These are phyloP conservation scores for Andrena minutula DNA, from an alignment of 2,888 invertebrate genomes.

Conservation along the genomic window DNA sequence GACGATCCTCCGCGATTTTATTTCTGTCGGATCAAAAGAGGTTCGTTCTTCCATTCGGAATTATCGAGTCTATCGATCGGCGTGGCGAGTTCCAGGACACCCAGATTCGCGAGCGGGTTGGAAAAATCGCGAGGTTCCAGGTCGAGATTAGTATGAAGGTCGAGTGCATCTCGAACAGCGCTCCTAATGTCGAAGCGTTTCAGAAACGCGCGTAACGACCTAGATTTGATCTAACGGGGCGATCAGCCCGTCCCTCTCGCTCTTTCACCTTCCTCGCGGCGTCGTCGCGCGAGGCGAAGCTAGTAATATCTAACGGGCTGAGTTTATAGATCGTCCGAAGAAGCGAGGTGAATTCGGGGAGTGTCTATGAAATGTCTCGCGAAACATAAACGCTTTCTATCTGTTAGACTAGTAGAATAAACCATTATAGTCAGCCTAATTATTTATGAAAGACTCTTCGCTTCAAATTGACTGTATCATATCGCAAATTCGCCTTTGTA, in stretches of 20 bases:
- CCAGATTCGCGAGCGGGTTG: background rate
- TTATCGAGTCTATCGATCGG: background rate
- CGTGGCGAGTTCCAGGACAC: constrained; percentile 4
- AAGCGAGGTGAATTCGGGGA: too few species aligned
- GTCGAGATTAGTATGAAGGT: constrained; percentile 62
- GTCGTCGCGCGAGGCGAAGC: constrained; percentile 36
- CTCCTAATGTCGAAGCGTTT: constrained; percentile 59
- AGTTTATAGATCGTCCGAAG: constrained; percentile 38
- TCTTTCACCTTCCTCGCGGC: constrained; percentile 26
- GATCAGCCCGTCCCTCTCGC: constrained; percentile 57
- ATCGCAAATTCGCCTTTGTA: too few species aligned
- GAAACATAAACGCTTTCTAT: too few species aligned
- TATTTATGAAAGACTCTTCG: background rate
- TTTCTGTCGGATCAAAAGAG: too few species aligned
- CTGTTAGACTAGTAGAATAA: background rate
- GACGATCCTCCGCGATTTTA: background rate
- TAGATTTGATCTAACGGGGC: constrained; percentile 76
- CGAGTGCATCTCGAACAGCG: constrained; percentile 56
- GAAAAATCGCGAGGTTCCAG: constrained; percentile 39
- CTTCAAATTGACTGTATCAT: too few species aligned
- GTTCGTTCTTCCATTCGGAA: too few species aligned
- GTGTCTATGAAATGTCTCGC: background rate
- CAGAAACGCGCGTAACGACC: constrained; percentile 70
- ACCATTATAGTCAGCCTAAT: background rate
- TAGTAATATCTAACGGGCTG: constrained; percentile 73